These are phyloP conservation scores for Drosophila planitibia DNA, from an alignment of 2,888 invertebrate genomes.

Conservation along the genomic window DNA sequence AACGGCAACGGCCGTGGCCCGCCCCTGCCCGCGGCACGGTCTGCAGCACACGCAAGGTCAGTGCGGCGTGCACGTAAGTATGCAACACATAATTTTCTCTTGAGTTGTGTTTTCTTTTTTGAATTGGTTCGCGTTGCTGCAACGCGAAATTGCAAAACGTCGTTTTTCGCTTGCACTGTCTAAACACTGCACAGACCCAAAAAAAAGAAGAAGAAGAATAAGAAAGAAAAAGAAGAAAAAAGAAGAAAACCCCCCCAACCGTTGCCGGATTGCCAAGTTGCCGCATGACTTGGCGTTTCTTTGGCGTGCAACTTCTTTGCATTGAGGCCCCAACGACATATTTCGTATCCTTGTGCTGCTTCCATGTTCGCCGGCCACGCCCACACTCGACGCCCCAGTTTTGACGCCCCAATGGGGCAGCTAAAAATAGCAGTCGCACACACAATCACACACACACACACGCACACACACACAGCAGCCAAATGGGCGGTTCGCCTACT, in stretches of 20 bases:
- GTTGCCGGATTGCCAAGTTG: constrained; percentile 17
- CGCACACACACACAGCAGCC: constrained; percentile 33
- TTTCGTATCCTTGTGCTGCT: constrained; percentile 70
- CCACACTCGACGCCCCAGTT: constrained; percentile 62
- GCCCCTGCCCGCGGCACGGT: background rate
- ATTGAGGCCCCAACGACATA: constrained; percentile 46
- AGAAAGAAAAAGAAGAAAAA: background rate
- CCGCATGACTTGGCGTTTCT: constrained; percentile 51
- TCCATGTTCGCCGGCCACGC: constrained; percentile 40
- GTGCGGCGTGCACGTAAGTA: constrained; percentile 73
- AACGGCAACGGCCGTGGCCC: background rate
- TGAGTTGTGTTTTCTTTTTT: constrained; percentile 36
- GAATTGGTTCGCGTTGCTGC: constrained; percentile 27
- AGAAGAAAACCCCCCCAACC: background rate
- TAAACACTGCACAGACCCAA: constrained; percentile 14
- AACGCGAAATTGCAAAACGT: constrained; percentile 45
- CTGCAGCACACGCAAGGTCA: constrained; percentile 68
- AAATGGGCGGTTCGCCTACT: background rate
- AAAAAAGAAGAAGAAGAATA: background rate
- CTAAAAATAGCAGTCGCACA: constrained; percentile 62
- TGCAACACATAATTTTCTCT: constrained; percentile 75
- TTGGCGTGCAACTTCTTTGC: constrained; percentile 70
- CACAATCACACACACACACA: constrained; percentile 15
- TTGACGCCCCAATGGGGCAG: constrained; percentile 30
- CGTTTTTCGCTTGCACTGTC: constrained; percentile 44